Conservation (phyloP, 2,113 vertebrate species). For the Macroglossus sobrinus region DNA sequence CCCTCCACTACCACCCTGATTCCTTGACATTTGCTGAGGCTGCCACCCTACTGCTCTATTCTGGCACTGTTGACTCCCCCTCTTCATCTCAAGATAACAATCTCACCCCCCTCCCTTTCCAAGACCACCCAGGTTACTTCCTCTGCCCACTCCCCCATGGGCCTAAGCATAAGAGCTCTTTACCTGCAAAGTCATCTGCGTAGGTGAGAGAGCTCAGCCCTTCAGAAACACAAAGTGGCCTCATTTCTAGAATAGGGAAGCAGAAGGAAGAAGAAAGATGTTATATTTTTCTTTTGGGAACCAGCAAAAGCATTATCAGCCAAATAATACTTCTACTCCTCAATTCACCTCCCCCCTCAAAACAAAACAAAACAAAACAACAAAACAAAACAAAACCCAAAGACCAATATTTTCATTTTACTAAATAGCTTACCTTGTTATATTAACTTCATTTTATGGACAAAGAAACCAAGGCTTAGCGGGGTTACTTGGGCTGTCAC, state of each 20-base stretch:
- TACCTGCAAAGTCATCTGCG: not conserved
- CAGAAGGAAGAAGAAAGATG: not conserved
- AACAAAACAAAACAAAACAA: not conserved
- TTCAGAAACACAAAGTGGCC: not conserved
- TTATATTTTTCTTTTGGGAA: not conserved
- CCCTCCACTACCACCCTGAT: too few species aligned
- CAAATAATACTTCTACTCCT: not conserved
- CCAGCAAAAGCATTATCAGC: not conserved
- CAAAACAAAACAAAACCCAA: not conserved
- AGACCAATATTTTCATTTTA: not conserved
- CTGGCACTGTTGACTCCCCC: fast-evolving
- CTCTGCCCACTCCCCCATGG: fast-evolving
- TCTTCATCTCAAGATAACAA: not conserved
- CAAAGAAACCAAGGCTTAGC: not conserved
- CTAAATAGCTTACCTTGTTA: not conserved
- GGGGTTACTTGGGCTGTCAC: not conserved
- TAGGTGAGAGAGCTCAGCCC: not conserved
- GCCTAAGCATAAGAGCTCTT: not conserved
- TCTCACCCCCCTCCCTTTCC: not conserved
- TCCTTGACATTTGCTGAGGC: not conserved
- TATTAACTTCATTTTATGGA: not conserved
- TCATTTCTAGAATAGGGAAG: not conserved
- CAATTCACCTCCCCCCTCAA: too few species aligned
- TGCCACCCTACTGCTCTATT: too few species aligned
- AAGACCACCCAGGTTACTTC: not conserved